phyloP scores from a whole-genome alignment of 1,140 invertebrate species.

The Ostrea denselamellosa region DNA sequence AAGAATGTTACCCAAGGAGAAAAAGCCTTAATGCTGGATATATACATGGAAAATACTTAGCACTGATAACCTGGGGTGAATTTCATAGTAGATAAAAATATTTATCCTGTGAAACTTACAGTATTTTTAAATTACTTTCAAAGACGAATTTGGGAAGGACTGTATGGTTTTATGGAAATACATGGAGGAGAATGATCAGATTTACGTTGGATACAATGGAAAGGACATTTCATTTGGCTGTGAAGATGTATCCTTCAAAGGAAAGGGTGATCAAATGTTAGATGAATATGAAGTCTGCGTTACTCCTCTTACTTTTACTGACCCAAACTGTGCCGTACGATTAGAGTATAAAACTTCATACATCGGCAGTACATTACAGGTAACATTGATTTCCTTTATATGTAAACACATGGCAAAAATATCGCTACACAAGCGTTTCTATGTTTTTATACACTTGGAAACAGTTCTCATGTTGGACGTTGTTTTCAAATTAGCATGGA shows the following conservation, averaged over 20 bases:
- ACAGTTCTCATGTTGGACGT: no score
- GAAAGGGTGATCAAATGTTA: not conserved
- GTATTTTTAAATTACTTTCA: no score
- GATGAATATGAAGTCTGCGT: constrained; percentile 16
- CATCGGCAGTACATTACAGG: not conserved
- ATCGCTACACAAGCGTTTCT: no score
- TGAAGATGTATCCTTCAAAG: not conserved
- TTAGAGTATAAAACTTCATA: not conserved
- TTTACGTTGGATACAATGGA: not conserved
- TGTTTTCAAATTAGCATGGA: no score
- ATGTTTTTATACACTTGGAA: no score
- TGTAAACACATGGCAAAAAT: no score
- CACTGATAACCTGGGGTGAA: no score
- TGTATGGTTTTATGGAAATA: not conserved
- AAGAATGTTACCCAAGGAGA: no score
- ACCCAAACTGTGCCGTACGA: not conserved
- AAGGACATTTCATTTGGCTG: not conserved
- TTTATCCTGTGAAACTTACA: no score
- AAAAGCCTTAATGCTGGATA: no score
- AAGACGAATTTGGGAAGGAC: constrained; percentile 3
- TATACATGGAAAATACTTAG: no score
- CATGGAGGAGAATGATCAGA: not conserved
- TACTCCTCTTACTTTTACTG: not conserved
- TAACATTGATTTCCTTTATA: not conserved
- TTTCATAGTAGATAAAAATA: no score